A percentile compares a stretch with the other conserved stretches of the same genome.
These are phyloP conservation scores for Busseola fusca DNA, from an alignment of 2,888 invertebrate species.

Conservation along the genomic window DNA sequence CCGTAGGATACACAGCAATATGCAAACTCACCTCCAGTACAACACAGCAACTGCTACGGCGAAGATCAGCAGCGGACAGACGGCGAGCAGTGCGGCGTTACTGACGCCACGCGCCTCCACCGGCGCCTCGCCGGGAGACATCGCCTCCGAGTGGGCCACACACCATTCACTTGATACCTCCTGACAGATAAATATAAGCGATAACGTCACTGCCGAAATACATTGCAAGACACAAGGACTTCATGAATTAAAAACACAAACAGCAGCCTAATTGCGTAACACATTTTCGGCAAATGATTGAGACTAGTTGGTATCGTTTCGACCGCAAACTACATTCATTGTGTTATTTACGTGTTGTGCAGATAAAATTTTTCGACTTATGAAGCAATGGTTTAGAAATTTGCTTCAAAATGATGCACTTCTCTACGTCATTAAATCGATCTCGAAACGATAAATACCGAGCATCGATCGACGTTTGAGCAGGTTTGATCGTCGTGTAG, in stretches of 20 bases:
- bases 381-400: no score
- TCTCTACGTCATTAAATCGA: not conserved
- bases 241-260: no score
- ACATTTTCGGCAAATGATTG: no score
- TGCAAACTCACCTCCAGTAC: constrained; percentile 76
- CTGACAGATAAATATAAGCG: constrained; percentile 56
- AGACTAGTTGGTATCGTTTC: no score
- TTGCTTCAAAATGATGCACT: no score
- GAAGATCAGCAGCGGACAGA: constrained; percentile 74
- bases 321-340: no score
- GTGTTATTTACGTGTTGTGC: no score
- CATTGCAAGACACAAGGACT: no score
- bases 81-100: constrained; percentile 76
- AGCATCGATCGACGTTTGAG: not conserved
- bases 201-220: not conserved
- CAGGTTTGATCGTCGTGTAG: not conserved
- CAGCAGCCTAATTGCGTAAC: no score
- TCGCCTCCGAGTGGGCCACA: constrained; percentile 75
- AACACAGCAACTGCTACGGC: constrained; percentile 75
- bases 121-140: constrained; percentile 70
- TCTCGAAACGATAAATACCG: no score
- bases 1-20: not conserved
- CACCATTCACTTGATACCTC: constrained; percentile 82
- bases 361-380: no score
- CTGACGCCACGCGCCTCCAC: constrained; percentile 63